Conservation (phyloP, 2,113 vertebrate genomes). For the Onychostruthus taczanowskii region DNA sequence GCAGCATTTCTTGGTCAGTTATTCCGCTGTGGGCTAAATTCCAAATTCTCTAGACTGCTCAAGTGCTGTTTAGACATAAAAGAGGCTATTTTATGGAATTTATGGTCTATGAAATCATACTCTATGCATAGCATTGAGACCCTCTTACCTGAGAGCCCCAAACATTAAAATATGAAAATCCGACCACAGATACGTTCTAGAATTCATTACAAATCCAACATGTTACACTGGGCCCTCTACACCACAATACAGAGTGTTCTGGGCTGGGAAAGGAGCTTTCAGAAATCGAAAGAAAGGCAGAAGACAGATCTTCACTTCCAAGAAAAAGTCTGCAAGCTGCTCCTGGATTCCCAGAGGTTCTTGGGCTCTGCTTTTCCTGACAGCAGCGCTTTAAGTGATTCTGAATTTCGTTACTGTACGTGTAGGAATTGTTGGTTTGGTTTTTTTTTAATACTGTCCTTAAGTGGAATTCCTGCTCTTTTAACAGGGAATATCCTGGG, state of each 20-base stretch:
- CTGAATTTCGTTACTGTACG: neutral
- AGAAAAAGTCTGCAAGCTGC: neutral
- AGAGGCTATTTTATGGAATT: neutral
- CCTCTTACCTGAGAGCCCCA: neutral
- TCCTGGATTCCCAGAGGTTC: neutral
- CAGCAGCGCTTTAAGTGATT: neutral
- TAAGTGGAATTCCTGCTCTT: neutral
- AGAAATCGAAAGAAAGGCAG: neutral
- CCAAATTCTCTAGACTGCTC: neutral
- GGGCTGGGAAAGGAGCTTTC: neutral
- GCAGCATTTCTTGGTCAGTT: neutral
- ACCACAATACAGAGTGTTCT: neutral
- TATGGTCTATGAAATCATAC: neutral
- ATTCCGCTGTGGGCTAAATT: neutral
- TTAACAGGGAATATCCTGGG: neutral
- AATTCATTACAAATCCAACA: neutral
- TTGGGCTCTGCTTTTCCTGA: neutral
- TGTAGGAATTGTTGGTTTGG: neutral
- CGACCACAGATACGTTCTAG: neutral
- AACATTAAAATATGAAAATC: neutral
- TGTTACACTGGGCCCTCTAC: neutral
- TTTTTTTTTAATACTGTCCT: neutral
- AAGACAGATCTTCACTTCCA: neutral
- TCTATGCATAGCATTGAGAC: neutral
- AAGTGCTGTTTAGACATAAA: neutral